phyloP scores from a whole-genome alignment of 2,888 invertebrate genomes.

The Monoplex corrugatus region DNA sequence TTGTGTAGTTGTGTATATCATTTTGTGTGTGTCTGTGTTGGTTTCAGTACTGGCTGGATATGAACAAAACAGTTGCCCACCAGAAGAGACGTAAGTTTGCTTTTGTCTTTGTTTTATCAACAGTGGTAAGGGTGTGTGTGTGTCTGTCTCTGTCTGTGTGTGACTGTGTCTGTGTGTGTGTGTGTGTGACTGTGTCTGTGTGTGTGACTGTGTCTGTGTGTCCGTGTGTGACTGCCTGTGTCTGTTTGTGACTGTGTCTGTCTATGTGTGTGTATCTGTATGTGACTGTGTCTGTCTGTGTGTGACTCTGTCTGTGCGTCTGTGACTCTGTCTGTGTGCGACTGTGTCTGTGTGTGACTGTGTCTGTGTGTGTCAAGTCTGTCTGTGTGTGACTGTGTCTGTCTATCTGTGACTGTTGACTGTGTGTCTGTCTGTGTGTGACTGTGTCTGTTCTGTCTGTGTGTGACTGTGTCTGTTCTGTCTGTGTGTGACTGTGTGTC shows the following conservation, averaged over 20 bases:
- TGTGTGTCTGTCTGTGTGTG: no score
- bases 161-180: neutral
- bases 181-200: neutral
- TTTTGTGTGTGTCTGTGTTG: slow-evolving; percentile 34
- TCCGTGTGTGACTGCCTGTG: neutral
- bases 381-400: neutral
- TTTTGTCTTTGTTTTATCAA: no score
- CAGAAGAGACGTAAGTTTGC: slow-evolving; percentile 55
- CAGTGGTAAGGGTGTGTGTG: neutral
- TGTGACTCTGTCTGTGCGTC: no score
- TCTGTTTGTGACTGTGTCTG: no score
- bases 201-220: neutral
- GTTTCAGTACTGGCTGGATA: slow-evolving; percentile 57
- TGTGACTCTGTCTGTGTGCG: neutral
- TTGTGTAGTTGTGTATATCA: no score
- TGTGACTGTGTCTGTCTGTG: neutral
- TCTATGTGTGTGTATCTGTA: neutral
- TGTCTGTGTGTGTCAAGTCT: no score
- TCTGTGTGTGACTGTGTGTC: no score
- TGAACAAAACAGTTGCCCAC: slow-evolving; percentile 55
- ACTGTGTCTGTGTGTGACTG: neutral
- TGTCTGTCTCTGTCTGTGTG: neutral
- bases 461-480: no score
- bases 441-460: no score
- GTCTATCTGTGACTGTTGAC: no score